Evolutionary conservation across 2,113 vertebrate species (phyloP), one percentile per base, ranked within the genome.

Genomic region (Anguilla rostrata): DNA sequence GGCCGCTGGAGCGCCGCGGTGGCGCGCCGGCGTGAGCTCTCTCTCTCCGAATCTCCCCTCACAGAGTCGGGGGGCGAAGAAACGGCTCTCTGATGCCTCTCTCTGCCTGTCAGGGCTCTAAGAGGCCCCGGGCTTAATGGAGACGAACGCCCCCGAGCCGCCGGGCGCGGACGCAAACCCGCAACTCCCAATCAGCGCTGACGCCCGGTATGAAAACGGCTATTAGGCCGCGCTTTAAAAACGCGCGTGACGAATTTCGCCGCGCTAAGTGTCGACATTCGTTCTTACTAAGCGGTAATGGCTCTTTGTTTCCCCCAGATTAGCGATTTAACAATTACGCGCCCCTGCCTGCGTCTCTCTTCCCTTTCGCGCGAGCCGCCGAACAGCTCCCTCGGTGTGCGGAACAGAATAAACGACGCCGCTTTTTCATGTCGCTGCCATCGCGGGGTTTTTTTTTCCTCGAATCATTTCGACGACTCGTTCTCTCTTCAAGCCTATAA

Each of bases 121-220:
- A 92, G 90, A 92, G 93, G 92, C 91, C 5, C 88, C 87, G 84
- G 34, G 87, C 85, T 26, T 96, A 94, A 96, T 96, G 88, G 95
- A 96, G 94, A 96, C 94, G 90, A 94, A 96, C 94, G 3, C 15
- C 94, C 60, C 5, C 60, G 9, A 20, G 60, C 60, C 20, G 60
- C 20, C 3, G 26, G 22, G 60, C 60, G 60, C 60, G 22, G 60
- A 66, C 8, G 60, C 60, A 94, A 92, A 95, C 95, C 95, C 94
- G 96, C 95, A 95, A 87, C 89, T 90, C 89, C 94, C 94, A 96
- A 96, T 96, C 96, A 96, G 95, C 95, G 94, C 94, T 95, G 95
- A 96, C 94, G 95, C 91, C 94, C 86, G 90, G 94, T 88, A 94
- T 93, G 95, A 95, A 95, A 96, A 96, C 94, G 93, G 94, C 95